Evolutionary conservation across 2,888 invertebrate species (phyloP), one percentile per base, ranked within the genome.

Genomic region (Pinctada fucata): DNA sequence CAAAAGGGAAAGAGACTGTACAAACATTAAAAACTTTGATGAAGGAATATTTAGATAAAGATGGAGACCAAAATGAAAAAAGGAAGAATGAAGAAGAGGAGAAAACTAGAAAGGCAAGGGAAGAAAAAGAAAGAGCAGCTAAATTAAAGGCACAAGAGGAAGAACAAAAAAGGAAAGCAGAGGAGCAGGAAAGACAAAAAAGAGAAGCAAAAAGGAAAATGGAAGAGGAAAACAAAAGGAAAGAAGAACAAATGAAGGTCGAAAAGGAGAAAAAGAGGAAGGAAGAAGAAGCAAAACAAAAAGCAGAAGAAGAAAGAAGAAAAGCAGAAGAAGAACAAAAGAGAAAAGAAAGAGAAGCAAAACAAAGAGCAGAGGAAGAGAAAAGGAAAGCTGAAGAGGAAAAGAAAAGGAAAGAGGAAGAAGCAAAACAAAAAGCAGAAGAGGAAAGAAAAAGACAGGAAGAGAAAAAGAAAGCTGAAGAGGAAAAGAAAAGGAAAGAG

Each of bases 391-490:
- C 72, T 65, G 68, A 58, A 67, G 64, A 51, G 52, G 45, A 48
- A 52, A 58, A 48, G 75, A 69, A 66, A 78, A 81, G 50, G 49
- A 50, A 58, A 71, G 31, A 64, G 65, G n/a, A 64, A 71, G 45
- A 50, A 64, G 31, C 48, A 69, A 48, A 45, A 51, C 8, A 52
- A 6, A 52, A 45, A 52, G 47, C 13, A 31, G 31, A 68, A 13
- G 48, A 58, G 45, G 31, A 75, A 47, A 52, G 48, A 45, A 68
- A 52, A 31, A 45, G 10, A 5, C 13, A 52, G 4, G 49, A n/a
- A 8, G 63, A 69, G 58, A 58, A 48, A n/a, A 69, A 47, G 45
- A 45, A 48, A 47, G 31, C 8, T 52, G 47, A 52, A 16, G 47
- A 50, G 47, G 74, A 70, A 49, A 69, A 71, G 64, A 71, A 74